Evolutionary conservation across 64 coral and sea anemone species (phyloP), one percentile per base, ranked within the genome.

Genomic region (Montipora sp.): DNA sequence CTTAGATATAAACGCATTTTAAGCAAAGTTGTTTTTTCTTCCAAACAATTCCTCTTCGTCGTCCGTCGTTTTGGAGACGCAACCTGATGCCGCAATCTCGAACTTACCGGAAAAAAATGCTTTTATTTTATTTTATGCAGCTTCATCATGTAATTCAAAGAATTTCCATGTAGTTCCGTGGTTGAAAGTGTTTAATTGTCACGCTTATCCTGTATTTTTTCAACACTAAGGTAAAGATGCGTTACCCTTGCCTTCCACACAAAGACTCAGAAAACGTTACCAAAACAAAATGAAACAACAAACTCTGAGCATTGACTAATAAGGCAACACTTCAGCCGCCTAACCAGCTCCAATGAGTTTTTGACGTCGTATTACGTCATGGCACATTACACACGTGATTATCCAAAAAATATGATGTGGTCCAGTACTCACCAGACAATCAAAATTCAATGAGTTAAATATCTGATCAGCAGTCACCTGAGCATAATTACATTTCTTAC

Each of bases 401-500:
- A 85, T 85, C 5, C 63, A 85, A 70, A 11, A 85, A 72, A 48
- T 8, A 11, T 14, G 82, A 71, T 71, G 46, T 71, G 82, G 61
- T 72, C 65, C 82, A 85, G 82, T 71, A 68, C 82, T 12, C 82
- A 45, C 7, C 46, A 85, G 82, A 85, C 82, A 85, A 85, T 85
- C 12, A 71, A 49, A 72, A 71, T 85, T 85, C 82, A 70, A 50
- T 22, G 66, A 72, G 66, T 16, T 85, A 18, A 13, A 50, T 61
- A 72, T 72, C 19, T 51, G 66, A 85, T 85, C 82, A 51, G 82
- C 82, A 71, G 82, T 71, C 61, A 85, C 63, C 61, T 85, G 82
- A 71, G 53, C 63, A 85, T 85, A 85, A 85, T 85, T 72, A 71
- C 65, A 85, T 85, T 72, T 85, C 82, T 71, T 49, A 85, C 82